Evolutionary conservation across 2,797 vertebrate species (phyloP).

Genomic region (Apodemus agrarius): DNA sequence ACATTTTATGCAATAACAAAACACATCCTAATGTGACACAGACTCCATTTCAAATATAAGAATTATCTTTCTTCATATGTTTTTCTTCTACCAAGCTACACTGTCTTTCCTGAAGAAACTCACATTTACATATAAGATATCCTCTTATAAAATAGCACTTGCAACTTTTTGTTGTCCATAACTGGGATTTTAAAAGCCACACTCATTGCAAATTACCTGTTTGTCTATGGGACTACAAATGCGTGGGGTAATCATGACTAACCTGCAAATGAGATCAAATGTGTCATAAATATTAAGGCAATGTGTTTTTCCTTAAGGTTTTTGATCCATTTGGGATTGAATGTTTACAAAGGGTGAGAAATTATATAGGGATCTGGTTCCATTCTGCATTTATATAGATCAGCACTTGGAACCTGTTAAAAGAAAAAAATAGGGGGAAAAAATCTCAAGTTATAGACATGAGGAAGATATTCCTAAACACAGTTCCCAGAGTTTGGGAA

Average conservation of each 20-base stretch:
- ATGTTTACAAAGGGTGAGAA: background rate
- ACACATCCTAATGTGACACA: background rate
- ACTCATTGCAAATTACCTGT: background rate
- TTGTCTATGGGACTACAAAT: conserved; percentile 20
- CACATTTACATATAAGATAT: background rate
- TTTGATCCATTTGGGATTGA: background rate
- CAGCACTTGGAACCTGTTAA: background rate
- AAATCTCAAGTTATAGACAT: background rate
- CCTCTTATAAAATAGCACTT: background rate
- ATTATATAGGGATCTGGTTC: background rate
- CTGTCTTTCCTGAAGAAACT: background rate
- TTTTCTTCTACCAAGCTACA: background rate
- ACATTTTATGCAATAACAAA: background rate
- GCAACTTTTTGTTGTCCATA: background rate
- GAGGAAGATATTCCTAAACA: background rate
- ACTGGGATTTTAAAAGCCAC: background rate
- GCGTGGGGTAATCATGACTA: background rate
- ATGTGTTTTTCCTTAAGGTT: background rate
- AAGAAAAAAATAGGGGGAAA: background rate
- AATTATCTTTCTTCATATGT: background rate
- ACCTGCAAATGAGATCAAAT: background rate
- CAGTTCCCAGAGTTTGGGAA: background rate
- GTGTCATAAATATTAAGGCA: background rate
- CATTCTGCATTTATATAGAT: background rate
- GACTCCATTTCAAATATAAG: background rate